Evolutionary conservation across 1,140 invertebrate species (phyloP), one percentile per base, ranked within the genome.

Genomic region (Macrocentrus cingulum): DNA sequence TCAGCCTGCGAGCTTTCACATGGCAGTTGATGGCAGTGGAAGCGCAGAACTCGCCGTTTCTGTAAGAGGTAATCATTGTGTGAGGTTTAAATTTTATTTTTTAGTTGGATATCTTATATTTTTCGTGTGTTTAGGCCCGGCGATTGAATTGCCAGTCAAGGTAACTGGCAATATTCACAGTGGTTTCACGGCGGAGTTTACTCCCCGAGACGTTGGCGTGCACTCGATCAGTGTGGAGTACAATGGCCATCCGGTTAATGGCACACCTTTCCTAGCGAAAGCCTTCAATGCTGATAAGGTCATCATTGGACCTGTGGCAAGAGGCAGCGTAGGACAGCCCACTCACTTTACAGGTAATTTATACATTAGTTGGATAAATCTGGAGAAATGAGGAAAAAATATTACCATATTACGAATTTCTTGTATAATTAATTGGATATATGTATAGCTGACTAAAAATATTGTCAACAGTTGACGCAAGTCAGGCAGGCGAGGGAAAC

Each of bases 401-500:
- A n/a, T n/a, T n/a, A n/a, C n/a, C n/a, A n/a, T n/a, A n/a, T n/a
- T n/a, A n/a, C n/a, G n/a, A n/a, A n/a, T n/a, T n/a, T n/a, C n/a
- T n/a, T n/a, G n/a, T n/a, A n/a, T n/a, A n/a, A n/a, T n/a, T n/a
- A n/a, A n/a, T n/a, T n/a, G n/a, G n/a, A n/a, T n/a, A n/a, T n/a
- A n/a, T n/a, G n/a, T n/a, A n/a, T n/a, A n/a, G n/a, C n/a, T n/a
- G n/a, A n/a, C n/a, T n/a, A n/a, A n/a, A n/a, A n/a, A n/a, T n/a
- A 25, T 48, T 13, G 15, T 63, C 67, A 60, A 58, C 73, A 88
- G 96, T 99, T 32, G 95, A 99, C 82, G 96, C 95, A 5, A 92
- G 91, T 62, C 89, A 94, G 77, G 95, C 96, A 51, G 97, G 97
- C 11, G 97, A 99, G 82, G 97, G 97, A 41, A 98, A 97, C 79